phyloP scores from a whole-genome alignment of 2,888 invertebrate species.

The Priocnemis perturbator region DNA sequence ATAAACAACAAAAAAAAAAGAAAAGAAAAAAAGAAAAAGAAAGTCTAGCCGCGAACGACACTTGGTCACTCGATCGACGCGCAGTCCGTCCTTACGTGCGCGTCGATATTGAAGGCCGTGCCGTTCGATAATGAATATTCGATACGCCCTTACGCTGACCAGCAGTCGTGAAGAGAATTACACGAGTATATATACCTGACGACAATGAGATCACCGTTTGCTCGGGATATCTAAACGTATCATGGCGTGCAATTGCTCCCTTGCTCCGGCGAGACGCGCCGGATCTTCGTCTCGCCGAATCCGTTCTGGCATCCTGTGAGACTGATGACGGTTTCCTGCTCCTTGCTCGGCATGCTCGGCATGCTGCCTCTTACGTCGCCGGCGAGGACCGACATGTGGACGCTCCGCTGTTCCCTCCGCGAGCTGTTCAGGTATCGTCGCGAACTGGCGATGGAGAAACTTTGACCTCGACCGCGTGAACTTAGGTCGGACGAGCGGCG shows the following conservation, averaged over 20 bases:
- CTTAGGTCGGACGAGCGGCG: slow-evolving; percentile 58
- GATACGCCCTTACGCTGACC: no score
- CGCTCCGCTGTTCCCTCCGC: slow-evolving; percentile 59
- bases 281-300: slow-evolving; percentile 39
- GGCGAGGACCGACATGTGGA: slow-evolving; percentile 50
- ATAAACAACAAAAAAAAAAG: no score
- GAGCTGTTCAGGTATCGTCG: slow-evolving; percentile 58
- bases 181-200: no score
- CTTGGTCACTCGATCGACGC: no score
- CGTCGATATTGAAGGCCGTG: no score
- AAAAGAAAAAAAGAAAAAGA: no score
- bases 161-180: no score
- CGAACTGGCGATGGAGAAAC: slow-evolving; percentile 65
- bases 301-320: slow-evolving; percentile 61
- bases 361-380: slow-evolving; percentile 23
- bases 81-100: no score
- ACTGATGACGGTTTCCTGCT: slow-evolving; percentile 67
- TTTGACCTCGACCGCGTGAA: slow-evolving; percentile 63
- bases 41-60: no score
- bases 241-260: neutral
- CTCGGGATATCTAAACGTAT: neutral
- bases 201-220: neutral
- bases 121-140: no score
- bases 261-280: neutral
- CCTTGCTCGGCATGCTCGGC: slow-evolving; percentile 43